Percentiles rank a stretch among this genome's conserved stretches.
Evolutionary conservation across 2,113 vertebrate species (phyloP).

Genomic region (Synchiropus splendidus): DNA sequence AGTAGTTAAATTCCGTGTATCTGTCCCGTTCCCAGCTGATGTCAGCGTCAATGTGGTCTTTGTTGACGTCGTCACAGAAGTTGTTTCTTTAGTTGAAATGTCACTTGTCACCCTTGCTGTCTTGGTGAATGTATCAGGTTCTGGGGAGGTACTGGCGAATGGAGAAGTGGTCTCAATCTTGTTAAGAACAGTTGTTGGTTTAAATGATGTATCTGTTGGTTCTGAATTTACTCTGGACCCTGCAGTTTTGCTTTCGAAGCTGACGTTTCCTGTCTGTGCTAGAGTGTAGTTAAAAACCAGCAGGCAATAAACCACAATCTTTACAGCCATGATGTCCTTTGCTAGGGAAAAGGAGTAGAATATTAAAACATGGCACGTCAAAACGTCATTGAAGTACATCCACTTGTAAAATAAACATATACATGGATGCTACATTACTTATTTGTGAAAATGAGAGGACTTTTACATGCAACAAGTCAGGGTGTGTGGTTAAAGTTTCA

Average conservation of each 20-base stretch:
- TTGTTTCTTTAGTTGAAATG: conserved; percentile 25
- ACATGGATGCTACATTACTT: no score
- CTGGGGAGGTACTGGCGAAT: neutral
- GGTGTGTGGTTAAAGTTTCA: no score
- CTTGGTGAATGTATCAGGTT: neutral
- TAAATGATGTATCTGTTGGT: neutral
- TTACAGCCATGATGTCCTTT: conserved; percentile 27
- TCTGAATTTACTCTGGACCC: no score
- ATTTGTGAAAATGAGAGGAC: no score
- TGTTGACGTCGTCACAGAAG: conserved; percentile 3
- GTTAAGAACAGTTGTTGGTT: conserved; percentile 3
- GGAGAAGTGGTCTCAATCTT: neutral
- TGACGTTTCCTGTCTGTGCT: conserved; percentile 1
- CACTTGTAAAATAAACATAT: neutral
- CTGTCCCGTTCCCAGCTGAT: neutral
- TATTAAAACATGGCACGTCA: neutral
- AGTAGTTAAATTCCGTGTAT: conserved; percentile 3
- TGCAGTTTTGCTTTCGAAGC: neutral
- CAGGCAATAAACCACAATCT: conserved; percentile 21
- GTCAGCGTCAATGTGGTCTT: conserved; percentile 3
- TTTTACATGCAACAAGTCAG: no score
- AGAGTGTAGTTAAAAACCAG: conserved; percentile 18
- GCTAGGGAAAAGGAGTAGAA: conserved; percentile 3
- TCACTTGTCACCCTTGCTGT: neutral
- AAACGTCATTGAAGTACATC: neutral